Percentiles rank a stretch among this genome's conserved stretches.
Evolutionary conservation across 2,113 vertebrate genomes (phyloP).

Genomic region (Canis aureus): DNA sequence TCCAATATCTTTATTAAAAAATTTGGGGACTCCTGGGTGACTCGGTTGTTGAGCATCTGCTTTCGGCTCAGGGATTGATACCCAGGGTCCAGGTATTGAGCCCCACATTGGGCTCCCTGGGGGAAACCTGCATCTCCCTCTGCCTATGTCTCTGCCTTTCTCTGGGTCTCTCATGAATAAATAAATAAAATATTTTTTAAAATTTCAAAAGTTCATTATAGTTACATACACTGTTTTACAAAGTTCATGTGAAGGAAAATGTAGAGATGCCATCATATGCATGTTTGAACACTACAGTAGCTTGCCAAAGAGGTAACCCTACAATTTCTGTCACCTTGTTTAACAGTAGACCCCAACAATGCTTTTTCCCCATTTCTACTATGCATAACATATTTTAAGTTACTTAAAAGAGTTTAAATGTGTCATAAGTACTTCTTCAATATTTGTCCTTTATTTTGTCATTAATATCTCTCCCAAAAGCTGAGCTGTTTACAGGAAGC

Average conservation of each 20-base stretch:
- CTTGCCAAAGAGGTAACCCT: slow-evolving; percentile 30
- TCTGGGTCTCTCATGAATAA: too few species aligned
- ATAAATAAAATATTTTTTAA: slow-evolving; percentile 29
- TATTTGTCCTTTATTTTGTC: slow-evolving; percentile 13
- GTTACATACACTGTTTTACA: slow-evolving; percentile 85
- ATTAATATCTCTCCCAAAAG: slow-evolving; percentile 24
- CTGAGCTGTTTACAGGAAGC: neutral
- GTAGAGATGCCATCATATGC: slow-evolving; percentile 47
- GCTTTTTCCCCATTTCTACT: neutral
- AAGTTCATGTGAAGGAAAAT: slow-evolving; percentile 82
- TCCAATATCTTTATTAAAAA: slow-evolving; percentile 88
- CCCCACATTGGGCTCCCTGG: too few species aligned
- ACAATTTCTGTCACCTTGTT: slow-evolving; percentile 18
- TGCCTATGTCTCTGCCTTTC: too few species aligned
- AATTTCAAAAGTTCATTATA: slow-evolving; percentile 87
- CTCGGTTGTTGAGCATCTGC: too few species aligned
- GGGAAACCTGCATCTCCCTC: too few species aligned
- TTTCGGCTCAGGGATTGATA: too few species aligned
- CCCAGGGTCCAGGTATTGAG: too few species aligned
- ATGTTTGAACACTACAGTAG: slow-evolving; percentile 48
- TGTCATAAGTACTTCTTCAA: neutral
- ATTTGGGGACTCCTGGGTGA: slow-evolving; percentile 67
- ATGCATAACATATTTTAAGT: neutral
- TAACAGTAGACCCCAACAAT: neutral
- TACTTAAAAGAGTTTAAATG: neutral